Evolutionary conservation across 2,113 vertebrate species (phyloP).

Genomic region (Trachemys scripta): DNA sequence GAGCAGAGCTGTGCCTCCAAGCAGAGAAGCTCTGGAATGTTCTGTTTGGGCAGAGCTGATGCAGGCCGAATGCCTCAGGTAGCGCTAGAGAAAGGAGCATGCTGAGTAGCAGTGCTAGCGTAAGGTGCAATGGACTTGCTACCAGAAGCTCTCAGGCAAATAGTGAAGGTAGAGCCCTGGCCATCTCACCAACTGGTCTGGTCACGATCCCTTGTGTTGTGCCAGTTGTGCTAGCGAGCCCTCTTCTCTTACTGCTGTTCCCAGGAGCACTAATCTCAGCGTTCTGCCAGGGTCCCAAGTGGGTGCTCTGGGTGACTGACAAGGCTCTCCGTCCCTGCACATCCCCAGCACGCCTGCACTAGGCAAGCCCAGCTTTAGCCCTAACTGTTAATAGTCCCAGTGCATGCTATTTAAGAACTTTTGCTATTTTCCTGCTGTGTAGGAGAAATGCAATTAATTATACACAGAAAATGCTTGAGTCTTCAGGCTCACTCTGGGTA

Average conservation of each 20-base stretch:
- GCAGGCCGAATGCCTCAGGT: neutral
- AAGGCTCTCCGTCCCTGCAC: neutral
- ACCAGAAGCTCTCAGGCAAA: neutral
- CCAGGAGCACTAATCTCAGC: neutral
- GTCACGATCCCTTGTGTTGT: neutral
- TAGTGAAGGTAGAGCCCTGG: neutral
- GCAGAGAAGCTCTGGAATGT: neutral
- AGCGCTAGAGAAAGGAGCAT: neutral
- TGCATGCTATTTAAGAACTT: neutral
- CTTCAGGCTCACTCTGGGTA: neutral
- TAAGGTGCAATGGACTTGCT: neutral
- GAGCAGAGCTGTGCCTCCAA: neutral
- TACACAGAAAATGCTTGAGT: neutral
- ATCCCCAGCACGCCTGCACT: neutral
- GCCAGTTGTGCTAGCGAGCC: neutral
- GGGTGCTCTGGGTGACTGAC: neutral
- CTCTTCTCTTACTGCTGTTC: neutral
- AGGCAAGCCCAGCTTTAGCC: neutral
- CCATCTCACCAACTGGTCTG: neutral
- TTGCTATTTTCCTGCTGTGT: neutral
- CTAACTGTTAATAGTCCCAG: neutral
- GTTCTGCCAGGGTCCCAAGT: neutral
- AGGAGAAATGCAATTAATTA: neutral
- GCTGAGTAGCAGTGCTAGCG: neutral
- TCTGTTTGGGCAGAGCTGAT: neutral